Evolutionary conservation across 1,140 invertebrate genomes (phyloP).

Genomic region (Psilanteris sp.): DNA sequence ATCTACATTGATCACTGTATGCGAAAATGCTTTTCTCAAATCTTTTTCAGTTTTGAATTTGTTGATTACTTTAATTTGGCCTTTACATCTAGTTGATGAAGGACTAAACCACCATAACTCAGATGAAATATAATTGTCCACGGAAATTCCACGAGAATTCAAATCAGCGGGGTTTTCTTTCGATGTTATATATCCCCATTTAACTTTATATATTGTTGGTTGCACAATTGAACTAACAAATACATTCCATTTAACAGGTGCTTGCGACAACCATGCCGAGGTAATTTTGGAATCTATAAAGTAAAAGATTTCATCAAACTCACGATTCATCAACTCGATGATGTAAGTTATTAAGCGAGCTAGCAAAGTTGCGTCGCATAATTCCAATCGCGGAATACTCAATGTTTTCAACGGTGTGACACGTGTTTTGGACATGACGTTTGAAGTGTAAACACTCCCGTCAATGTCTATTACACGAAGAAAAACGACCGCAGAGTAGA

Average conservation of each 20-base stretch:
- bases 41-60: neutral
- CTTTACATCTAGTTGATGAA: no score
- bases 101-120: neutral
- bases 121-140: neutral
- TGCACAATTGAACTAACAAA: neutral
- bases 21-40: neutral
- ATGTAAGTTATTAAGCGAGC: no score
- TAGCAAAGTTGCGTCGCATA: no score
- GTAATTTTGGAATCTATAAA: neutral
- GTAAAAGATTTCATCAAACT: neutral
- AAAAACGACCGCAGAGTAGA: no score
- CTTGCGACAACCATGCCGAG: neutral
- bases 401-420: no score
- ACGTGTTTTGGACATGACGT: no score
- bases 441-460: no score
- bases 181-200: neutral
- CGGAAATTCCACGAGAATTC: neutral
- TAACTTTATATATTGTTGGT: neutral
- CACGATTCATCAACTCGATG: no score
- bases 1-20: no score
- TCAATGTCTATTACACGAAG: no score
- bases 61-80: neutral
- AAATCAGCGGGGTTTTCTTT: neutral
- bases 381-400: no score
- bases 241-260: neutral